Evolutionary conservation across 2,888 invertebrate species (phyloP), one percentile per base, ranked within the genome.

Genomic region (Unio pictorum): DNA sequence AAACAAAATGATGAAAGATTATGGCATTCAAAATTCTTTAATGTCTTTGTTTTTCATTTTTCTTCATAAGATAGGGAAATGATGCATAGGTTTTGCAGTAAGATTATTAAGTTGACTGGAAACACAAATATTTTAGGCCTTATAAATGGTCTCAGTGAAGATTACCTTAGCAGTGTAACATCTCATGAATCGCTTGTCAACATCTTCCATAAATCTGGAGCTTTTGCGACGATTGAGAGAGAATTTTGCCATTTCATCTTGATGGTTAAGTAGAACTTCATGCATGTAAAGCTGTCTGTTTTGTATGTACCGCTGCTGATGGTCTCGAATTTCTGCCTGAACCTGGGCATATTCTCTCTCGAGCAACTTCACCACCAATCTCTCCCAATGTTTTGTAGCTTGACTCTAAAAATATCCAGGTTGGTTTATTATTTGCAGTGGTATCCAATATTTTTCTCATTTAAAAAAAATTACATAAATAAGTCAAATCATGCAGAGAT

Each of bases 341-440:
- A 85, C 73, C 17, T 73, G 68, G 20, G 74, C 73, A 71, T 87
- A 85, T 30, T 87, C 84, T 30, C 79, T 70, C 54, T 87, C 81
- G 67, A 87, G 70, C 7, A 88, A 67, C 55, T 80, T 81, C 11
- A 85, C 72, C 6, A 84, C 71, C 62, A 88, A 70, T 58, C 84
- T 69, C 66, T 87, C 86, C 87, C 88, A 88, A 71, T 85, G 79
- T 56, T 72, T 78, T 20, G 83, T 79, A 45, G 83, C 83, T 61
- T 72, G 72, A n/a, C 82, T 77, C 87, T 87, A 71, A 7, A 78
- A 76, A 55, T 45, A 45, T 45, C 11, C 11, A 45, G 11, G 45
- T 17, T 18, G n/a, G 58, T 55, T 18, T 26, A n/a, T 23, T 15
- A 45, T 45, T 45, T 45, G 45, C 11, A 45, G 45, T 45, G 45